Evolutionary conservation across 2,797 vertebrate genomes (phyloP).

Genomic region (Sebastes flavidus): DNA sequence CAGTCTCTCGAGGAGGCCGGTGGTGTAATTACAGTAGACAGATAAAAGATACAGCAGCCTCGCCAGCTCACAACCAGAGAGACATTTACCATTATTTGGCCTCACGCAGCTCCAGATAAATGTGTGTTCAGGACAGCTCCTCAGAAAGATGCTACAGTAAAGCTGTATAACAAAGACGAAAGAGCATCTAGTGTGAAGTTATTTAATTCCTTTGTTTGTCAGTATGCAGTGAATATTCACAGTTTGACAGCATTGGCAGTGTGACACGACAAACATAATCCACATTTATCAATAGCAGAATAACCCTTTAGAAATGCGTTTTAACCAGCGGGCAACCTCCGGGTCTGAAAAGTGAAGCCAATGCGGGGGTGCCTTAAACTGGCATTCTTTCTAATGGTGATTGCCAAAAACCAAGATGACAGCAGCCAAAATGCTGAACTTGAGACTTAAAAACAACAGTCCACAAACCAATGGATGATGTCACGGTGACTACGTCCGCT

Average conservation of each 20-base stretch:
- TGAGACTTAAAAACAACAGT: too few relatives aligned
- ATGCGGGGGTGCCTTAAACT: too few relatives aligned
- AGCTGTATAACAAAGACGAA: not conserved
- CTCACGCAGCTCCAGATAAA: not conserved
- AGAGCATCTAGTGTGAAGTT: not conserved
- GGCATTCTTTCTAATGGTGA: too few relatives aligned
- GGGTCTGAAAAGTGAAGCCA: too few relatives aligned
- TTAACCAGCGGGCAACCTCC: too few relatives aligned
- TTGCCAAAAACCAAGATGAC: too few relatives aligned
- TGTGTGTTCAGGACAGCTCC: slow-evolving; percentile 3
- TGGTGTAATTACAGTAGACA: slow-evolving; percentile 56
- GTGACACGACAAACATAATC: not conserved
- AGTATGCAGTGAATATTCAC: not conserved
- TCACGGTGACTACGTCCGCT: too few relatives aligned
- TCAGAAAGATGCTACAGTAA: not conserved
- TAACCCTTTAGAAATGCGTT: not conserved
- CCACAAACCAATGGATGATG: too few relatives aligned
- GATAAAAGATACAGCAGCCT: slow-evolving; percentile 26
- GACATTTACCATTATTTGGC: not conserved
- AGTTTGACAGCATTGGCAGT: not conserved
- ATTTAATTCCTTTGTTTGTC: not conserved
- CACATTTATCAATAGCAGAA: not conserved
- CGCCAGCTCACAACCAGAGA: not conserved
- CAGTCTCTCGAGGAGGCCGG: not conserved
- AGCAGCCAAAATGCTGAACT: too few relatives aligned